A percentile compares a stretch with the other conserved stretches of the same genome.
Conservation (phyloP, 2,113 vertebrate species). For the Eolophus roseicapilla region DNA sequence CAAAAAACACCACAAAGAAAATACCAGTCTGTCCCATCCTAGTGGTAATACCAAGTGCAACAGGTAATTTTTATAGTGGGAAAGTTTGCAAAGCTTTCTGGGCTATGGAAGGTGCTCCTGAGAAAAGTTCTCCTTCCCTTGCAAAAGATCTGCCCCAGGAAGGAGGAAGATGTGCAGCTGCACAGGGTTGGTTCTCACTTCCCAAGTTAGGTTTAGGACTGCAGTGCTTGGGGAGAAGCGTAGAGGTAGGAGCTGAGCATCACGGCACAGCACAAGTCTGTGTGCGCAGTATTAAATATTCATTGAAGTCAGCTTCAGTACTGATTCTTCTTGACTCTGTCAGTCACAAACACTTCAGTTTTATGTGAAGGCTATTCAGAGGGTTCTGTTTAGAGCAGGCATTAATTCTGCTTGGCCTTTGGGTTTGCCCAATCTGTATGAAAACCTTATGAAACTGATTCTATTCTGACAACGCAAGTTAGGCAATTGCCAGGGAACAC, state of each 20-base stretch:
- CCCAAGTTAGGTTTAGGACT: background rate
- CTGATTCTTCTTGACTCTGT: background rate
- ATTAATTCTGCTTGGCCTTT: background rate
- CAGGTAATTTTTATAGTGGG: background rate
- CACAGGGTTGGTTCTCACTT: background rate
- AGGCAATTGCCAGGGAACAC: background rate
- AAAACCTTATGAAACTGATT: background rate
- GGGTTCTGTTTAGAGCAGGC: background rate
- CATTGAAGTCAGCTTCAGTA: background rate
- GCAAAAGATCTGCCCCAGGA: background rate
- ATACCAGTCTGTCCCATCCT: background rate
- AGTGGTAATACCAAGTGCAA: background rate
- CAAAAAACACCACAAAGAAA: background rate
- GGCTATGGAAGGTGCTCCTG: background rate
- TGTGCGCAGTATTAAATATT: background rate
- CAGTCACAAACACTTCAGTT: background rate
- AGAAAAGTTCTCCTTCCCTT: background rate
- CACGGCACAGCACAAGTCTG: background rate
- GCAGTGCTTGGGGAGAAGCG: background rate
- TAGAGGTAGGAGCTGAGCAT: background rate
- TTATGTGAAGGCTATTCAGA: background rate
- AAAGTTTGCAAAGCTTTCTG: background rate
- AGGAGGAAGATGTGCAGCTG: background rate
- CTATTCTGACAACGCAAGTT: background rate
- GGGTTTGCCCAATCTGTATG: background rate